phyloP scores from a whole-genome alignment of 2,888 invertebrate genomes.

The Drosophila glabriapex region DNA sequence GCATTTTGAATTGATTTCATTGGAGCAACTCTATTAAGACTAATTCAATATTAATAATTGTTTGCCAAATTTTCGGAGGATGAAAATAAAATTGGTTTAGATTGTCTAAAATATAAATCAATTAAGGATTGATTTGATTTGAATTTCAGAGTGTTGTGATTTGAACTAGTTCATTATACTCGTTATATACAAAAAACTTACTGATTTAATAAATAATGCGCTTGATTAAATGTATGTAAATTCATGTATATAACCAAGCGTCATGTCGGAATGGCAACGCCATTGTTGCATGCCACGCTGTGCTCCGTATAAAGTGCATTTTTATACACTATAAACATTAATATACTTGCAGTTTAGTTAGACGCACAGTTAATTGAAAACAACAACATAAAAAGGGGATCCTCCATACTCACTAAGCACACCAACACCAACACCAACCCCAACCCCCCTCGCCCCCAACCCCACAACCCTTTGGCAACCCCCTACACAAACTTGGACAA shows the following conservation, averaged over 20 bases:
- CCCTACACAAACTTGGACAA: constrained; percentile 2
- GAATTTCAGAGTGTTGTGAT: background rate
- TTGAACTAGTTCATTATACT: background rate
- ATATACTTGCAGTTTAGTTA: constrained; percentile 72
- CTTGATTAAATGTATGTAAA: constrained; percentile 3
- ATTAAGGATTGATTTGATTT: background rate
- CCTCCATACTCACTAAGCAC: background rate
- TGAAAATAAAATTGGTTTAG: background rate
- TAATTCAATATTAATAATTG: background rate
- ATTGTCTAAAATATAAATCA: background rate
- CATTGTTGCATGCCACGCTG: constrained; percentile 3
- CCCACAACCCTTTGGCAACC: background rate
- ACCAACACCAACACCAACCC: too few species aligned
- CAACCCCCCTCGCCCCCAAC: background rate
- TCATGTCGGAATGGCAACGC: constrained; percentile 3
- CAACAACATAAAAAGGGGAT: constrained; percentile 51
- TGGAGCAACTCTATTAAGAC: background rate
- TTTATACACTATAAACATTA: constrained; percentile 74
- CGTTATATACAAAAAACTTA: background rate
- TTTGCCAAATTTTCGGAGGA: background rate
- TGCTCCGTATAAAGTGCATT: constrained; percentile 56
- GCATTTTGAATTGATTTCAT: background rate
- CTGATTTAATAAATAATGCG: constrained; percentile 14
- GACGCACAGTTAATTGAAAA: constrained; percentile 75
- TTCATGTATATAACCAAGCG: constrained; percentile 5